Conservation (phyloP, 2,113 vertebrate species). For the Sterna hirundo region DNA sequence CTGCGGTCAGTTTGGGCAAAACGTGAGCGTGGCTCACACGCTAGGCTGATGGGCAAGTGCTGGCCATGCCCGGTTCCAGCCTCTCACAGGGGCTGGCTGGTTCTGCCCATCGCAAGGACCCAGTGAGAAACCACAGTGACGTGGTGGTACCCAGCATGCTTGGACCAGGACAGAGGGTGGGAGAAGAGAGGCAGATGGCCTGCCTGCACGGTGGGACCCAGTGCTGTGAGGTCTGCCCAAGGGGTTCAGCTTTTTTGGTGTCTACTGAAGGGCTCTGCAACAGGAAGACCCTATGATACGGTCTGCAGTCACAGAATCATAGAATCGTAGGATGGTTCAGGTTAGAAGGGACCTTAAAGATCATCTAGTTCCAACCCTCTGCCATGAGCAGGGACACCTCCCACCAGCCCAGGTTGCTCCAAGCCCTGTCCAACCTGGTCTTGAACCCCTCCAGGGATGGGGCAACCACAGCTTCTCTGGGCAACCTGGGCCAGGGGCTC, state of each 20-base stretch:
- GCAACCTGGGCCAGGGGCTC: no score
- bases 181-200: background rate
- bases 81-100: fast-evolving
- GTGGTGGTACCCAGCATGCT: background rate
- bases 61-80: fast-evolving
- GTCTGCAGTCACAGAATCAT: background rate
- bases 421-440: no score
- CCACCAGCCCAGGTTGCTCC: no score
- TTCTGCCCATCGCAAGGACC: background rate
- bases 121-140: background rate
- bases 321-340: no score
- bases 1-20: background rate
- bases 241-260: background rate
- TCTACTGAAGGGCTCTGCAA: background rate
- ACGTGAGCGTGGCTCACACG: background rate
- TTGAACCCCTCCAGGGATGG: no score
- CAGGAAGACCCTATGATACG: background rate
- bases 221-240: background rate
- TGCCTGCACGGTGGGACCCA: background rate
- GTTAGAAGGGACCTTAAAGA: no score
- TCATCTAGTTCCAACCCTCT: no score
- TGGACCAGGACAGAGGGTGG: background rate
- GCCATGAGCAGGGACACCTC: no score
- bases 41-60: background rate
- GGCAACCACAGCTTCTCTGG: no score